Evolutionary conservation across 2,797 vertebrate species (phyloP).

Genomic region (Microchirus variegatus): DNA sequence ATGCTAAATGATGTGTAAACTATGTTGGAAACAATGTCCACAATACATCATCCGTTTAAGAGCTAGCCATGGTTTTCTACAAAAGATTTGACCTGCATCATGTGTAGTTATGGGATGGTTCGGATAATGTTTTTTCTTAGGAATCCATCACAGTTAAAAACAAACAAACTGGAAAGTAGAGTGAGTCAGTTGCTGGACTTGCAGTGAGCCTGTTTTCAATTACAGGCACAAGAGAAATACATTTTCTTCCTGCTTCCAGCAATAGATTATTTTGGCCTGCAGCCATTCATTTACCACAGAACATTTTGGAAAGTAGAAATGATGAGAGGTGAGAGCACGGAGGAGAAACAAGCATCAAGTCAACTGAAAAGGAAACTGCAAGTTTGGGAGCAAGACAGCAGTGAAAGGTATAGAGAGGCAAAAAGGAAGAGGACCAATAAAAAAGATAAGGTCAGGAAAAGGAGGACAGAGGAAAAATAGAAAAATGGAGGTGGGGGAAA

Average conservation of each 20-base stretch:
- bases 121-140: constrained; percentile 38
- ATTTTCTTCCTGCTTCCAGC: constrained; percentile 35
- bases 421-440: constrained; percentile 33
- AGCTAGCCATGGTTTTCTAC: no score
- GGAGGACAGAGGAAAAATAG: constrained; percentile 43
- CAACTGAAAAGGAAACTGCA: background rate
- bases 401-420: constrained; percentile 1
- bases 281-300: constrained; percentile 38
- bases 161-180: constrained; percentile 7
- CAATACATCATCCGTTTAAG: no score
- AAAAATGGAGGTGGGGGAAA: constrained; percentile 8
- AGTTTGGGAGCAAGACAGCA: constrained; percentile 15
- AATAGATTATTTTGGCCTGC: constrained; percentile 53
- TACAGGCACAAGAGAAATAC: constrained; percentile 52
- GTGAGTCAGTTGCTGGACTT: constrained; percentile 50
- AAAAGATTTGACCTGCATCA: background rate
- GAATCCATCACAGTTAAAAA: constrained; percentile 20
- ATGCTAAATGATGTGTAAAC: no score
- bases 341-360: constrained; percentile 6
- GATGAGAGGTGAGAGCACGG: constrained; percentile 10
- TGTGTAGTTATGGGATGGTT: constrained; percentile 25
- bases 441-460: constrained; percentile 47
- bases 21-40: no score
- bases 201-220: constrained; percentile 78
- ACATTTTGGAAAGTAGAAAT: constrained; percentile 30